phyloP scores from a whole-genome alignment of 2,113 vertebrate genomes.

The Hystrix brachyura region DNA sequence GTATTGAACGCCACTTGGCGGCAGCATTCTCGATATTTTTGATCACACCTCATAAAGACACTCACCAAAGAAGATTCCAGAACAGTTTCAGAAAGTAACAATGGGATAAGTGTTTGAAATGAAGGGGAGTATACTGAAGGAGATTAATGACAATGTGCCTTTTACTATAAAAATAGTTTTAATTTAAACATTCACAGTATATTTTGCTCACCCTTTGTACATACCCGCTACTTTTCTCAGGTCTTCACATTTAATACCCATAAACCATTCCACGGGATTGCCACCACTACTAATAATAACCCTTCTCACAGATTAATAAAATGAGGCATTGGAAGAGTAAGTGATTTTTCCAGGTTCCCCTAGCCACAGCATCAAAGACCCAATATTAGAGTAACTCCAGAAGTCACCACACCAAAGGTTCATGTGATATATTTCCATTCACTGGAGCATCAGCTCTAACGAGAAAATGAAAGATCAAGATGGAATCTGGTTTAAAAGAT shows the following conservation, averaged over 20 bases:
- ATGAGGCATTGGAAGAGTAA: neutral
- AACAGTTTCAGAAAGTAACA: neutral
- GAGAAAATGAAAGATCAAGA: slow-evolving; percentile 13
- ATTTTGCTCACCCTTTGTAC: neutral
- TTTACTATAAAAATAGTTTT: neutral
- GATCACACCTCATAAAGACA: neutral
- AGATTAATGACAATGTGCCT: neutral
- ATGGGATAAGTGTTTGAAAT: neutral
- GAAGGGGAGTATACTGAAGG: neutral
- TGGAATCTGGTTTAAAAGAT: neutral
- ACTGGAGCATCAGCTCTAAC: neutral
- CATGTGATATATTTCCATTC: neutral
- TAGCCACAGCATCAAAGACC: neutral
- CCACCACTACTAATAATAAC: neutral
- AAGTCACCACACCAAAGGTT: neutral
- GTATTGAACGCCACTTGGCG: neutral
- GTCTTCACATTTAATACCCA: neutral
- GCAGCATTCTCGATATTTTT: neutral
- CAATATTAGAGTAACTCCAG: neutral
- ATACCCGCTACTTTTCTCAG: neutral
- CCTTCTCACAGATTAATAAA: neutral
- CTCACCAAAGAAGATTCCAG: neutral
- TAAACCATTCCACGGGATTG: neutral
- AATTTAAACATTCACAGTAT: neutral
- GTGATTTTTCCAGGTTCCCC: neutral